Evolutionary conservation across 1,140 invertebrate species (phyloP), one percentile per base, ranked within the genome.

Genomic region (Brachionus rubens): DNA sequence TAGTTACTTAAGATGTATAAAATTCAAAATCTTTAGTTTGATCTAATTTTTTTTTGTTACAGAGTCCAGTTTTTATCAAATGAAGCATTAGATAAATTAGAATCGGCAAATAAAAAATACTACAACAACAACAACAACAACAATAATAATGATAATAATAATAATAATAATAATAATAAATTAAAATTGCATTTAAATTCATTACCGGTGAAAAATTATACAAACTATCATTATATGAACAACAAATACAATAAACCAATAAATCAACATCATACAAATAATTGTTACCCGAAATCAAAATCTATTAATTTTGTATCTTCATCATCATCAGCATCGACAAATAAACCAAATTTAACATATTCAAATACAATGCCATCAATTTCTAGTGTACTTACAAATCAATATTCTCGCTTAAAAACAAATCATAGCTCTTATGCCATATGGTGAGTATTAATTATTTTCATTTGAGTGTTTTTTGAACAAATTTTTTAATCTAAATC

Each of bases 41-140:
- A 33, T 36, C 16, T 59, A 5, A 33, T 59, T 33, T 33, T 33
- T 33, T 28, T 59, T 59, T 4, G 10, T 59, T 36, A 19, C 33
- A 59, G 54, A 36, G 54, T 59, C n/a, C 54, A 59, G 19, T 59
- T 59, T 36, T 33, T 59, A 59, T 59, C 54, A 59, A 59, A 59
- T 36, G 54, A 59, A 59, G 54, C 54, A 16, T 59, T 59, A 59
- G 54, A 59, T 59, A 59, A 59, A 59, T 16, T 30, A 36, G 30
- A 40, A 40, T 59, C 36, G 19, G 36, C 54, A 33, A 33, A n/a
- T n/a, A n/a, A n/a, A n/a, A n/a, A n/a, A n/a, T n/a, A n/a, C n/a
- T n/a, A n/a, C n/a, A n/a, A n/a, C n/a, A n/a, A n/a, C n/a, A n/a
- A n/a, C n/a, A n/a, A 59, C 36, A 33, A 16, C 19, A 59, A 14